Conservation (phyloP, 2,888 invertebrate species). For the Crematogaster levior region DNA sequence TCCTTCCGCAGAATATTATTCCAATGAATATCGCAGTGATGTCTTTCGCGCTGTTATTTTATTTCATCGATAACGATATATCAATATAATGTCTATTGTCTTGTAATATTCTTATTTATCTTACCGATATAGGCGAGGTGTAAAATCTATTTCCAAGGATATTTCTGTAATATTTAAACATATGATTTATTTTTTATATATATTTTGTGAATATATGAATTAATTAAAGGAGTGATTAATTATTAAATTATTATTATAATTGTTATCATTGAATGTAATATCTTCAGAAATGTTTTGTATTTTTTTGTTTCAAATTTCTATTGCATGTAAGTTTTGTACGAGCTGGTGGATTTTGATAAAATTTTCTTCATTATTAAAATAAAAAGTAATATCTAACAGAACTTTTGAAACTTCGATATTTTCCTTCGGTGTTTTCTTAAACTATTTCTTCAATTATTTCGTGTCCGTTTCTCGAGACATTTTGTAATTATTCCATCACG, state of each 20-base stretch:
- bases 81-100: not conserved
- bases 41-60: not conserved
- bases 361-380: not conserved
- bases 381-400: not conserved
- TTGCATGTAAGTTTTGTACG: not conserved
- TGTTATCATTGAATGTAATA: not conserved
- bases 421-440: not conserved
- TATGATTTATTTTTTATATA: not conserved
- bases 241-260: not conserved
- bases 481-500: conserved; percentile 21
- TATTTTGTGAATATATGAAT: no score
- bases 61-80: not conserved
- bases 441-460: not conserved
- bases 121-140: not conserved
- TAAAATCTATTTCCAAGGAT: not conserved
- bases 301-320: not conserved
- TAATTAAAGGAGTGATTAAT: not conserved
- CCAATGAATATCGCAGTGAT: not conserved
- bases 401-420: not conserved
- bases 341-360: not conserved
- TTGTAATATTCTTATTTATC: not conserved
- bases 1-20: conserved; percentile 25
- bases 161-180: not conserved
- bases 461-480: not conserved
- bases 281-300: not conserved